Conservation (phyloP, 2,113 vertebrate genomes). For the Rhynchomys soricoides region DNA sequence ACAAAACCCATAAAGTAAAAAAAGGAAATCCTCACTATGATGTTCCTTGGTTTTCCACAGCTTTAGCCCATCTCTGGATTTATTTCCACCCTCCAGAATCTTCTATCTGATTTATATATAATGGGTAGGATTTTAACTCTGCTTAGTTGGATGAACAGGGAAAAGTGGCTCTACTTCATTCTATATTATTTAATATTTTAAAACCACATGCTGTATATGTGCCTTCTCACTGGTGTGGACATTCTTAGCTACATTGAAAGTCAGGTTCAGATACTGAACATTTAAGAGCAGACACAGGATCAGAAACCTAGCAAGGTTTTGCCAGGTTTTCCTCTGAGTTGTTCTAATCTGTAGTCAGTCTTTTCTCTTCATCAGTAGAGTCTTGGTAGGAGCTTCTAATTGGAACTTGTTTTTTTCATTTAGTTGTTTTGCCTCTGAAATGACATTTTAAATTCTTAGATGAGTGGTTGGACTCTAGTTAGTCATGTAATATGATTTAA, state of each 20-base stretch:
- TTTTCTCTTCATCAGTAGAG: not conserved
- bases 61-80: not conserved
- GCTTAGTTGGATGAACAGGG: not conserved
- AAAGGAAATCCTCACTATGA: not conserved
- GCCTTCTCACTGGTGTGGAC: not conserved
- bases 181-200: not conserved
- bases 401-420: not conserved
- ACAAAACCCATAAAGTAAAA: not conserved
- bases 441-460: conserved; percentile 10
- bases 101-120: not conserved
- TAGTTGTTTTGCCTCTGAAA: not conserved
- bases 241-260: not conserved
- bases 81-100: not conserved
- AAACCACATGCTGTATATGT: not conserved
- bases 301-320: not conserved
- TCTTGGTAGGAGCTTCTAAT: not conserved
- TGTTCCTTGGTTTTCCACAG: not conserved
- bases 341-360: not conserved
- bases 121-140: not conserved
- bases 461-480: not conserved
- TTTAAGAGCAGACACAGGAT: not conserved
- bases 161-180: not conserved
- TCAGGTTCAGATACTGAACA: not conserved
- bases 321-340: not conserved
- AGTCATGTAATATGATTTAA: not conserved